phyloP scores from a whole-genome alignment of 1,140 invertebrate species.

The Habropoda laboriosa region DNA sequence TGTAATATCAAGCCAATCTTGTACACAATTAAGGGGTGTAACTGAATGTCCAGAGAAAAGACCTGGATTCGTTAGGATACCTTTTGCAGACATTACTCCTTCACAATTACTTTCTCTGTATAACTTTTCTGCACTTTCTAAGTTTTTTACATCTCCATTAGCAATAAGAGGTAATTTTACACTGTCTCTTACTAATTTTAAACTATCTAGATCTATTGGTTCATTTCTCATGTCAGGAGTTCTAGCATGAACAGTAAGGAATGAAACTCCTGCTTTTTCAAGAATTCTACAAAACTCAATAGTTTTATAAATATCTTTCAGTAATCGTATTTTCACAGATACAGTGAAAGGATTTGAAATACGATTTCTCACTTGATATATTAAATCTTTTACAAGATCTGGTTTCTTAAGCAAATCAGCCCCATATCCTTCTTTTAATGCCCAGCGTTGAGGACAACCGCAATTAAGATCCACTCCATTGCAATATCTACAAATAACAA shows the following conservation, averaged over 20 bases:
- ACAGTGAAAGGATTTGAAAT: constrained; percentile 91
- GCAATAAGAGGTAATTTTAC: constrained; percentile 92
- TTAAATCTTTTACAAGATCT: constrained; percentile 91
- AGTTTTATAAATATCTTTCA: constrained; percentile 84
- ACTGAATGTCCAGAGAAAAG: constrained; percentile 87
- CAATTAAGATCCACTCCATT: constrained; percentile 98
- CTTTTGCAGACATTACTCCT: constrained; percentile 95
- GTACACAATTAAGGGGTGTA: constrained; percentile 90
- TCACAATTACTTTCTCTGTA: constrained; percentile 87
- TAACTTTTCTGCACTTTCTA: constrained; percentile 87
- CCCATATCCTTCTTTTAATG: constrained; percentile 94
- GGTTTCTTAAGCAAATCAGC: constrained; percentile 92
- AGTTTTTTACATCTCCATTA: constrained; percentile 93
- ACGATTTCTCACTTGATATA: constrained; percentile 88
- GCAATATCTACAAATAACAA: constrained; percentile 83
- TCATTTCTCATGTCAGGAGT: constrained; percentile 92
- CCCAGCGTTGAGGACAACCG: constrained; percentile 98
- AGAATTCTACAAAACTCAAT: constrained; percentile 89
- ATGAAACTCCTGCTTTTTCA: constrained; percentile 93
- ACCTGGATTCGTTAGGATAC: constrained; percentile 94
- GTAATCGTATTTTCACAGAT: constrained; percentile 95
- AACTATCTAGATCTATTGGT: constrained; percentile 88
- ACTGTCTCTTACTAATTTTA: constrained; percentile 88
- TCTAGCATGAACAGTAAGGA: constrained; percentile 94
- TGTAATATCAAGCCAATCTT: constrained; percentile 92